Evolutionary conservation across 2,888 invertebrate species (phyloP).

Genomic region (Ophion slaviceki): DNA sequence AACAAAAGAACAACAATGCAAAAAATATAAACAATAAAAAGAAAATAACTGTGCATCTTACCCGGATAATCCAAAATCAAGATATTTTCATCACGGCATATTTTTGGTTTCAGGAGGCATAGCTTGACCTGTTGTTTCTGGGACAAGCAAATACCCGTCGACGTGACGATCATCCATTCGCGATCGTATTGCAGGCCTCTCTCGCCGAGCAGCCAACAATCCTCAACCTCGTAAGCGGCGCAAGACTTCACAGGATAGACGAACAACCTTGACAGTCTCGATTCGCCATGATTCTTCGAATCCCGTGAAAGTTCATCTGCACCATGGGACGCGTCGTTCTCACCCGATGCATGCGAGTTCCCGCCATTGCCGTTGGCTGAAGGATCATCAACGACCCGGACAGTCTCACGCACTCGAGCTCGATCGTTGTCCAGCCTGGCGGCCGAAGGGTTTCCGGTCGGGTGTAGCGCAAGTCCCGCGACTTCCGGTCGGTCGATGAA

Average conservation of each 20-base stretch:
- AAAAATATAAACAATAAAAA: not conserved
- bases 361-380: conserved; percentile 13
- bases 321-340: conserved; percentile 17
- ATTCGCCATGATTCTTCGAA: conserved; percentile 34
- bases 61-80: conserved; percentile 87
- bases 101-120: conserved; percentile 90
- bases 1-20: not conserved
- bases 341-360: conserved; percentile 24
- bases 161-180: conserved; percentile 96
- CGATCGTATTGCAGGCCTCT: conserved; percentile 95
- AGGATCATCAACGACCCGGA: not conserved
- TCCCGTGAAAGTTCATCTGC: conserved; percentile 3
- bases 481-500: conserved; percentile 86
- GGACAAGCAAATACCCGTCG: conserved; percentile 92
- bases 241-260: conserved; percentile 97
- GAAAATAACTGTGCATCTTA: conserved; percentile 73
- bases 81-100: conserved; percentile 86
- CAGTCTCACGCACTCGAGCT: not conserved
- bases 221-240: conserved; percentile 88
- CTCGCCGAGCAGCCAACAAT: conserved; percentile 89
- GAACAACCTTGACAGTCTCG: conserved; percentile 84
- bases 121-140: conserved; percentile 93
- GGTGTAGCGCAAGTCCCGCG: conserved; percentile 29
- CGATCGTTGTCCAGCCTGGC: not conserved
- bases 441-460: not conserved